phyloP scores from a whole-genome alignment of 2,888 invertebrate genomes.

The Perizoma affinitatum region DNA sequence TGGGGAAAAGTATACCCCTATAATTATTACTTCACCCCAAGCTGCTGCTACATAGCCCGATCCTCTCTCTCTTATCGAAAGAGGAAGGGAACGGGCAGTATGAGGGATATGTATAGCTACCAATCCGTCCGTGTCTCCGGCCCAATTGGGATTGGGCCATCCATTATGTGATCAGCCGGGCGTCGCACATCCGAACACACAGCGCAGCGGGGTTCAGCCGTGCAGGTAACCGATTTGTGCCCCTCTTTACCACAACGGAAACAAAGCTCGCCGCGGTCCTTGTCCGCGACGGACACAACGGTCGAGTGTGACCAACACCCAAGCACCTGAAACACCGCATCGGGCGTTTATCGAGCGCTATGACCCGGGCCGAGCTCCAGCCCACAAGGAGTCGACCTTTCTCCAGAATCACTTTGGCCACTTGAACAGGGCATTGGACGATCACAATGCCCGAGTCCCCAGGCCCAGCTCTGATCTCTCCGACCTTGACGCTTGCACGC shows the following conservation, averaged over 20 bases:
- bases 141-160: neutral
- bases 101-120: too few relatives aligned
- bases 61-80: constrained; percentile 13
- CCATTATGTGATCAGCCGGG: too few relatives aligned
- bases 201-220: constrained; percentile 23
- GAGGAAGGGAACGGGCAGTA: neutral
- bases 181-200: constrained; percentile 21
- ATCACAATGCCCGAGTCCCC: constrained; percentile 3
- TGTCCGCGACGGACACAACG: constrained; percentile 5
- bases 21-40: too few relatives aligned
- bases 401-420: constrained; percentile 27
- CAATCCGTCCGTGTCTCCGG: neutral
- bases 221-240: constrained; percentile 26
- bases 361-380: constrained; percentile 29
- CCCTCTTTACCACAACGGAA: constrained; percentile 33
- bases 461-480: too few relatives aligned
- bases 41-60: neutral
- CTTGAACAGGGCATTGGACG: constrained; percentile 20
- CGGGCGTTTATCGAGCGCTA: constrained; percentile 11
- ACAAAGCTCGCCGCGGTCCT: constrained; percentile 20
- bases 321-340: constrained; percentile 32
- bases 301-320: constrained; percentile 21
- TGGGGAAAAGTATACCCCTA: too few relatives aligned
- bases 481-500: too few relatives aligned
- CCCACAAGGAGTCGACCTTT: constrained; percentile 26